These are phyloP conservation scores for Xiphophorus maculatus DNA, from an alignment of 2,113 vertebrate genomes.

Conservation along the genomic window DNA sequence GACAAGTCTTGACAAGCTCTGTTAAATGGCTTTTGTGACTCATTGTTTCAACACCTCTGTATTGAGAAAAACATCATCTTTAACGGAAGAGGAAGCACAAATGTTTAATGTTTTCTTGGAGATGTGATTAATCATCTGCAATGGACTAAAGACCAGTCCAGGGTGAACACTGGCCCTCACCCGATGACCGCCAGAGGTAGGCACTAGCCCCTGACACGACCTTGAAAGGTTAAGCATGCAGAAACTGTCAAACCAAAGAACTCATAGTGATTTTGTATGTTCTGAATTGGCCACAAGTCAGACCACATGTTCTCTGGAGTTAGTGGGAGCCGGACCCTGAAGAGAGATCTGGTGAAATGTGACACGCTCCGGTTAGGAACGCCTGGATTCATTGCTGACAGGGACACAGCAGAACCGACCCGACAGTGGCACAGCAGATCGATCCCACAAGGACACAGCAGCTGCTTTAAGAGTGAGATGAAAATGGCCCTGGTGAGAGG, in stretches of 20 bases:
- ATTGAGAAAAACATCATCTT: slow-evolving; percentile 10
- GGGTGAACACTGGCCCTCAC: no score
- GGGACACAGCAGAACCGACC: slow-evolving; percentile 53
- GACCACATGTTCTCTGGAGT: slow-evolving; percentile 36
- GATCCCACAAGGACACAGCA: slow-evolving; percentile 67
- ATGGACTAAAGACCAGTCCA: no score
- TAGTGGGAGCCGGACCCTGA: slow-evolving; percentile 38
- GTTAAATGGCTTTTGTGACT: slow-evolving; percentile 40
- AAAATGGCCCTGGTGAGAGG: slow-evolving; percentile 56
- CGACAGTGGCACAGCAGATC: slow-evolving; percentile 66
- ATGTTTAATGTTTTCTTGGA: no score
- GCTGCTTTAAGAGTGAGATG: slow-evolving; percentile 50
- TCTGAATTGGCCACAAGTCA: slow-evolving; percentile 28
- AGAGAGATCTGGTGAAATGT: slow-evolving; percentile 22
- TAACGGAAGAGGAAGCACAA: no score
- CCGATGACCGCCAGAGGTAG: no score
- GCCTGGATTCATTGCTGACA: slow-evolving; percentile 62
- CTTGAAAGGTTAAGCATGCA: not conserved
- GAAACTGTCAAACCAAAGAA: slow-evolving; percentile 20
- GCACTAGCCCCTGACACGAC: no score
- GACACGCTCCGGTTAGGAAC: slow-evolving; percentile 53
- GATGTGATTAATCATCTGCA: no score
- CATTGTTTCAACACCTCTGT: slow-evolving; percentile 26
- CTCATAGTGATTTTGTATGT: slow-evolving; percentile 25
- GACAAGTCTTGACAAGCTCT: slow-evolving; percentile 22